phyloP scores from a whole-genome alignment of 2,888 invertebrate species.

The Lycaena phlaeas region DNA sequence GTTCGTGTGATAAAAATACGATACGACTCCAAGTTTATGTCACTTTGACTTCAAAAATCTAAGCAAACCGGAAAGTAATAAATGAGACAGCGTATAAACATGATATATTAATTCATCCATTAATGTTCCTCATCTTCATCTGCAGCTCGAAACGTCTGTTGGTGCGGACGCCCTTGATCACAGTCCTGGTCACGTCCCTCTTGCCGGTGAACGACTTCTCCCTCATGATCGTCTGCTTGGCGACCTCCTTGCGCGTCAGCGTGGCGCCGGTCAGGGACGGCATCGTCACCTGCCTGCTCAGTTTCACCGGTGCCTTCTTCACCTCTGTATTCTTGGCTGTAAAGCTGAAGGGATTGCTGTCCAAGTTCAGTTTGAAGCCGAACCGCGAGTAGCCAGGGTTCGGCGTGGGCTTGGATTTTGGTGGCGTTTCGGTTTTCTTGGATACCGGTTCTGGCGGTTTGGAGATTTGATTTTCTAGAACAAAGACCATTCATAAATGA shows the following conservation, averaged over 20 bases:
- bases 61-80: no score
- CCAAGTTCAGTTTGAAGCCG: conserved; percentile 61
- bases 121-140: conserved; percentile 76
- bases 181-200: conserved; percentile 53
- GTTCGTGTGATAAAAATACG: no score
- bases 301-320: conserved; percentile 24
- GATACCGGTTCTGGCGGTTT: conserved; percentile 20
- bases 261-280: conserved; percentile 41
- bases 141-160: conserved; percentile 82
- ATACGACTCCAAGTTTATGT: no score
- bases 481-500: background rate
- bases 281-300: conserved; percentile 24
- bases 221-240: conserved; percentile 45
- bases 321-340: conserved; percentile 25
- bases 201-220: conserved; percentile 49
- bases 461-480: conserved; percentile 24
- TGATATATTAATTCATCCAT: background rate
- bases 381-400: conserved; percentile 54
- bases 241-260: conserved; percentile 29
- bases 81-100: no score
- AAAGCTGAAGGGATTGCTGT: conserved; percentile 50
- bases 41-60: no score
- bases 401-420: conserved; percentile 29
- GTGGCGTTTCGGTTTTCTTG: conserved; percentile 29
- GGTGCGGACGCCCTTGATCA: conserved; percentile 78